Conservation (phyloP, 2,888 invertebrate species). For the Parnassius orleans region DNA sequence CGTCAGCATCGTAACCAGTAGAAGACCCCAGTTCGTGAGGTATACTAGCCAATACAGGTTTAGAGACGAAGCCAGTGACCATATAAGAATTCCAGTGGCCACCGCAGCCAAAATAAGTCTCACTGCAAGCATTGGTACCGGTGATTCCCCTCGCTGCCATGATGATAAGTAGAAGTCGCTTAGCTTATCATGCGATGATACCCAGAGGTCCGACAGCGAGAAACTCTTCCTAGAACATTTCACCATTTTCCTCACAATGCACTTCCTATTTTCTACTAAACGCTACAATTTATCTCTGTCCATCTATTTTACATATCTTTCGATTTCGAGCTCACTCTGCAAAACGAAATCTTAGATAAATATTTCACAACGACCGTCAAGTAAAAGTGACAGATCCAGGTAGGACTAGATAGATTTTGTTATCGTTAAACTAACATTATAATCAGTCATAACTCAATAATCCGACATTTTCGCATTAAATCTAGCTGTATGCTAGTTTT, state of each 20-base stretch:
- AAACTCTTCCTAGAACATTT: constrained; percentile 62
- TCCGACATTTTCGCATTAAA: constrained; percentile 28
- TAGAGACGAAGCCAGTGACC: constrained; percentile 51
- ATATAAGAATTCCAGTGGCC: constrained; percentile 52
- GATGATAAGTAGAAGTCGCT: constrained; percentile 69
- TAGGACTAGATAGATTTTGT: constrained; percentile 33
- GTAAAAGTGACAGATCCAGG: constrained; percentile 36
- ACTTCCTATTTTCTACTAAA: constrained; percentile 18
- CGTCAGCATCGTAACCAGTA: constrained; percentile 50
- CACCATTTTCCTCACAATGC: constrained; percentile 56
- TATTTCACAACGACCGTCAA: constrained; percentile 40
- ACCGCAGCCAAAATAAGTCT: constrained; percentile 48
- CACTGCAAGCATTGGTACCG: constrained; percentile 57
- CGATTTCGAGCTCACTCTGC: constrained; percentile 2
- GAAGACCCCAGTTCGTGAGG: constrained; percentile 71
- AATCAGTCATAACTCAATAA: constrained; percentile 33
- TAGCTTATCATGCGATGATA: constrained; percentile 55
- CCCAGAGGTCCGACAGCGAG: constrained; percentile 61
- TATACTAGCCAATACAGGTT: constrained; percentile 58
- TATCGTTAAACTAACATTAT: constrained; percentile 47
- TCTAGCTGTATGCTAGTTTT: neutral
- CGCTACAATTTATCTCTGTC: constrained; percentile 21
- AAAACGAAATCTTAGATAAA: constrained; percentile 32
- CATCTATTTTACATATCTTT: constrained; percentile 23
- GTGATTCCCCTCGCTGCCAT: constrained; percentile 70